These are phyloP conservation scores for Lasioglossum malachurum DNA, from an alignment of 2,888 invertebrate genomes.

Conservation along the genomic window DNA sequence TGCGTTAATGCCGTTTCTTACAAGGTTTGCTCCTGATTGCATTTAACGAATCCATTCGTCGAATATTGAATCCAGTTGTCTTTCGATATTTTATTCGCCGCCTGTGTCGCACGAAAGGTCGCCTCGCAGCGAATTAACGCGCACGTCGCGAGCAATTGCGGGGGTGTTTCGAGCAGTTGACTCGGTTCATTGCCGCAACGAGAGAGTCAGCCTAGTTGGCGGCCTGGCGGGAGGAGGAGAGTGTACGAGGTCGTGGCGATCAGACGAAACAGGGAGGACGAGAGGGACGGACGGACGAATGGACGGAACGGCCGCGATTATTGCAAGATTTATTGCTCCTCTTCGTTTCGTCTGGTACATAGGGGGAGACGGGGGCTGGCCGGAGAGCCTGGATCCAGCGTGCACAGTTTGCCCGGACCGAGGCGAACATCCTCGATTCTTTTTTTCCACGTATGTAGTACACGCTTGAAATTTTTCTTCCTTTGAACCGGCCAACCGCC, in stretches of 20 bases:
- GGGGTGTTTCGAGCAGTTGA: slow-evolving; percentile 77
- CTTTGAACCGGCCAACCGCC: background rate
- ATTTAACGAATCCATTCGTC: no score
- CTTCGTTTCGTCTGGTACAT: slow-evolving; percentile 68
- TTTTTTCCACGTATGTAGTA: background rate
- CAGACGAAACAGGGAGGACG: slow-evolving; percentile 21
- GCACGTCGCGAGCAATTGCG: slow-evolving; percentile 67
- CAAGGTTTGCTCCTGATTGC: no score
- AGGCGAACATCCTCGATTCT: background rate
- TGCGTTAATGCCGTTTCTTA: no score
- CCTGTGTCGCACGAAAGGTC: slow-evolving; percentile 37
- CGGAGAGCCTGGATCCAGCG: background rate
- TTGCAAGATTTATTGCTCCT: slow-evolving; percentile 79
- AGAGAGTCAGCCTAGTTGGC: slow-evolving; percentile 75
- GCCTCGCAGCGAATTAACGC: slow-evolving; percentile 57
- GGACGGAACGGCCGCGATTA: slow-evolving; percentile 68
- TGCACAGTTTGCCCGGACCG: background rate
- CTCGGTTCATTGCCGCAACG: slow-evolving; percentile 78
- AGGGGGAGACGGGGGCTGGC: background rate
- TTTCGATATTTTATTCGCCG: background rate
- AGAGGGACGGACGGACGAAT: slow-evolving; percentile 23
- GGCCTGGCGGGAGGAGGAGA: slow-evolving; percentile 39
- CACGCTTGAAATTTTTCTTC: background rate
- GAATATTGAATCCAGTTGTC: background rate
- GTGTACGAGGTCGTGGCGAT: slow-evolving; percentile 21